Conservation (phyloP, 2,113 vertebrate genomes). For the Ictidomys tridecemlineatus region DNA sequence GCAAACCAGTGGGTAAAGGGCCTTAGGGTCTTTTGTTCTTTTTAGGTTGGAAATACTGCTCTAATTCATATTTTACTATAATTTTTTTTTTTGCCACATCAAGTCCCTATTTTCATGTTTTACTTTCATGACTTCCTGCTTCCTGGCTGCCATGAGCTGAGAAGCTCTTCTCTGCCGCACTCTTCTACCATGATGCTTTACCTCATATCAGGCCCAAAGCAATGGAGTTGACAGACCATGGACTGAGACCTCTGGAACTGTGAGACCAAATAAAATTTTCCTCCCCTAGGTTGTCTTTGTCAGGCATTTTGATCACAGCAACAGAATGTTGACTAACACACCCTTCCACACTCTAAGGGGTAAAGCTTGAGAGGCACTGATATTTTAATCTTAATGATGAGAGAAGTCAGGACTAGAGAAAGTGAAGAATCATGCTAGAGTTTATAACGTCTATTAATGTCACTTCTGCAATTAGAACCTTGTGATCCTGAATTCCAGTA, state of each 20-base stretch:
- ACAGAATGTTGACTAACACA: not conserved
- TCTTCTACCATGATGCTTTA: too few species aligned
- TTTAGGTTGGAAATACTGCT: not conserved
- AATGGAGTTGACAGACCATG: too few species aligned
- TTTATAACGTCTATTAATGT: not conserved
- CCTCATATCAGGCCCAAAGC: too few species aligned
- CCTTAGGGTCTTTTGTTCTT: not conserved
- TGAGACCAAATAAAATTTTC: not conserved
- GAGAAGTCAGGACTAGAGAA: not conserved
- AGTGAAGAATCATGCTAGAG: not conserved
- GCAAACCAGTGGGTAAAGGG: not conserved
- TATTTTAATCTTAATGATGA: conserved; percentile 19
- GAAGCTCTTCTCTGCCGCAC: too few species aligned
- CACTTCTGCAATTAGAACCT: not conserved
- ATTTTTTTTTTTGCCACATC: not conserved
- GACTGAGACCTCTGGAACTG: too few species aligned
- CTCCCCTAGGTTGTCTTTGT: not conserved
- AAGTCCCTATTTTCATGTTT: not conserved
- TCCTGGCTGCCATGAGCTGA: too few species aligned
- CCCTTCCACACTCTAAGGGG: not conserved
- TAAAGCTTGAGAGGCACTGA: conserved; percentile 11
- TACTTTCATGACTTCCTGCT: not conserved
- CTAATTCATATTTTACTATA: not conserved
- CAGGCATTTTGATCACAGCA: too few species aligned
- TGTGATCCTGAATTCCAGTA: conserved; percentile 12